Evolutionary conservation across 2,888 invertebrate species (phyloP).

Genomic region (Eugnorisma glareosa): DNA sequence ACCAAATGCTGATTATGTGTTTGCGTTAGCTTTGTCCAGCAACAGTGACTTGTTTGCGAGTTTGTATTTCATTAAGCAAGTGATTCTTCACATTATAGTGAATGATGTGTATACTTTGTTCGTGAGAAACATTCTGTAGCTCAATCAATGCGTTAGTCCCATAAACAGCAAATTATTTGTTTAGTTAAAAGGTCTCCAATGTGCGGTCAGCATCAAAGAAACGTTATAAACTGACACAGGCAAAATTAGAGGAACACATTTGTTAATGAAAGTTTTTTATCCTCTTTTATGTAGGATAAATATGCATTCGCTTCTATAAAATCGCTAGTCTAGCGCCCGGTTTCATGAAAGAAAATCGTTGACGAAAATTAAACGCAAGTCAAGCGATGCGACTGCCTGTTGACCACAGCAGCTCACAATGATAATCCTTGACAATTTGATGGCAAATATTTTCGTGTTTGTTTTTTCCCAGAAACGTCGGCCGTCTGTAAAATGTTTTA

Average conservation of each 20-base stretch:
- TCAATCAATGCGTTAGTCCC: neutral
- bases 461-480: neutral
- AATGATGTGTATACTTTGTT: neutral
- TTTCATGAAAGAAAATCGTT: neutral
- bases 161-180: constrained; percentile 11
- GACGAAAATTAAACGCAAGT: neutral
- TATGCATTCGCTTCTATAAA: neutral
- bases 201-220: constrained; percentile 51
- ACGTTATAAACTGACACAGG: constrained; percentile 17
- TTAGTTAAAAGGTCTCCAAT: constrained; percentile 5
- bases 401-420: neutral
- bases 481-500: neutral
- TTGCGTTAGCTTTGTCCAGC: neutral
- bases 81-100: neutral
- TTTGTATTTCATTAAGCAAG: neutral
- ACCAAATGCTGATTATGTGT: neutral
- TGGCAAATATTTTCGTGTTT: neutral
- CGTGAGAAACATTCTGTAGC: neutral
- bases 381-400: neutral
- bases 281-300: neutral
- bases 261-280: neutral
- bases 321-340: neutral
- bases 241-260: constrained; percentile 42
- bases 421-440: neutral
- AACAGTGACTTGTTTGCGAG: constrained; percentile 8